Evolutionary conservation across 2,113 vertebrate genomes (phyloP).

Genomic region (Larimichthys polyactis): DNA sequence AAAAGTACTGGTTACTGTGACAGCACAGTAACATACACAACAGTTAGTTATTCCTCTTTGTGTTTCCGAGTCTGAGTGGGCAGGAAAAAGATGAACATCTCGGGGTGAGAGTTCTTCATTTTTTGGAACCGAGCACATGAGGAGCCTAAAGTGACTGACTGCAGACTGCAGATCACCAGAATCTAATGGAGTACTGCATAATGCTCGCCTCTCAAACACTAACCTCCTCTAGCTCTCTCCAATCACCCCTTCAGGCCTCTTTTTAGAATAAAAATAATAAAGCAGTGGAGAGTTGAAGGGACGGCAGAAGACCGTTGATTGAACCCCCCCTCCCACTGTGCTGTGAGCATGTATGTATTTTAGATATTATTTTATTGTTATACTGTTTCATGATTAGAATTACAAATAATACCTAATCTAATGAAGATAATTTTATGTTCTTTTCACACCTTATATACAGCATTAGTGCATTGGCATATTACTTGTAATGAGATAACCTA

Average conservation of each 20-base stretch:
- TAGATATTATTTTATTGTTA: not conserved
- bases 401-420: not conserved
- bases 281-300: not conserved
- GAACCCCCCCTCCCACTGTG: not conserved
- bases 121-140: not conserved
- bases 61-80: not conserved
- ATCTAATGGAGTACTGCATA: not conserved
- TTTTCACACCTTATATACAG: too few relatives aligned
- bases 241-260: not conserved
- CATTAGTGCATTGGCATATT: too few relatives aligned
- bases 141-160: not conserved
- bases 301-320: not conserved
- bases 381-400: not conserved
- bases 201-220: not conserved
- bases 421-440: not conserved
- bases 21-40: not conserved
- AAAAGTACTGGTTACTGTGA: not conserved
- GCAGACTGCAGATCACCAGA: slow-evolving; percentile 8
- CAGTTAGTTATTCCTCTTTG: not conserved
- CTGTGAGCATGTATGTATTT: not conserved
- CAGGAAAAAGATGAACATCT: not conserved
- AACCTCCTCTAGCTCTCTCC: not conserved
- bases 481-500: too few relatives aligned
- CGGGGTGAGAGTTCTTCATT: not conserved
- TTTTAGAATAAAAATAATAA: not conserved